Evolutionary conservation across 2,113 vertebrate species (phyloP).

Genomic region (Loxodonta africana): DNA sequence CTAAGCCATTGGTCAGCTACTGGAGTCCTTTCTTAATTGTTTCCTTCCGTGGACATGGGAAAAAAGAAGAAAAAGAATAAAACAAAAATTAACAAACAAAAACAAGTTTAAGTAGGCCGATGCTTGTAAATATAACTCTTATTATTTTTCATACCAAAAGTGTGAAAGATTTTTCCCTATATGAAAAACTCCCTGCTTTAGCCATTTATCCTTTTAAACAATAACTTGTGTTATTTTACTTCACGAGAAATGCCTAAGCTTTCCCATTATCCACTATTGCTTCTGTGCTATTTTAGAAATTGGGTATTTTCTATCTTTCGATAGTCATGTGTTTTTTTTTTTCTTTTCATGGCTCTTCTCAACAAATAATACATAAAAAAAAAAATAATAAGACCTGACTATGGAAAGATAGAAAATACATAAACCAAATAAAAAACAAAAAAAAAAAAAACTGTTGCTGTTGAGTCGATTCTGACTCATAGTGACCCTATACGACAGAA

Average conservation of each 20-base stretch:
- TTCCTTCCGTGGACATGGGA: background rate
- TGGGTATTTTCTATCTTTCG: background rate
- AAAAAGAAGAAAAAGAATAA: background rate
- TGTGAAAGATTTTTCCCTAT: background rate
- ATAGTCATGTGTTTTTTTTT: too few species aligned
- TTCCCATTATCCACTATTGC: background rate
- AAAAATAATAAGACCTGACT: background rate
- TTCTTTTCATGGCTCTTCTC: background rate
- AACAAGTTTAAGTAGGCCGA: background rate
- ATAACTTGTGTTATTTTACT: background rate
- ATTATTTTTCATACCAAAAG: slow-evolving; percentile 38
- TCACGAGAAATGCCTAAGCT: background rate
- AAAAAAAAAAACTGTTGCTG: too few species aligned
- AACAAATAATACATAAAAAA: background rate
- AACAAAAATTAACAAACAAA: background rate
- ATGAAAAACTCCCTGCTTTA: background rate
- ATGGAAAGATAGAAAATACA: background rate
- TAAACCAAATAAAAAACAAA: too few species aligned
- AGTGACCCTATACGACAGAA: too few species aligned
- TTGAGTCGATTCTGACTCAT: too few species aligned
- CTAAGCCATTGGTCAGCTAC: background rate
- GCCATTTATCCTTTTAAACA: background rate
- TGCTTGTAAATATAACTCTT: background rate
- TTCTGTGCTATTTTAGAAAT: background rate
- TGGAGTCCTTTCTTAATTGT: background rate